Evolutionary conservation across 1,140 invertebrate species (phyloP).

Genomic region (Drosophila gunungcola): DNA sequence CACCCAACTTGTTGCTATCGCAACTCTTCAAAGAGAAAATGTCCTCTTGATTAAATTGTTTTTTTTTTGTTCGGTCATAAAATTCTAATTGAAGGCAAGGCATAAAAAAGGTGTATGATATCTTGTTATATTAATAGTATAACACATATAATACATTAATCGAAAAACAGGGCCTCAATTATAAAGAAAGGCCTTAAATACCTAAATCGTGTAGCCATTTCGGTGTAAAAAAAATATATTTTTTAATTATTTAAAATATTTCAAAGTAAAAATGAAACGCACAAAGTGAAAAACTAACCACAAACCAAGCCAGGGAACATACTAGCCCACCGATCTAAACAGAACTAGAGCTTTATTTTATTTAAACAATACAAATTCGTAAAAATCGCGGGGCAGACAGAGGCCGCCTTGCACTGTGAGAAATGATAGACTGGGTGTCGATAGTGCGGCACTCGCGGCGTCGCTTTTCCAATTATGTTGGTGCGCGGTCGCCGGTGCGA

Average conservation of each 20-base stretch:
- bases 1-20: conserved; percentile 45
- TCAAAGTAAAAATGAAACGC: conserved; percentile 26
- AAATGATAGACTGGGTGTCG: conserved; percentile 93
- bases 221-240: background rate
- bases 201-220: background rate
- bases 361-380: background rate
- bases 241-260: background rate
- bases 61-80: background rate
- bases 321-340: conserved; percentile 34
- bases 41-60: conserved; percentile 3
- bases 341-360: conserved; percentile 16
- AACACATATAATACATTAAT: too few relatives aligned
- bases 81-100: background rate
- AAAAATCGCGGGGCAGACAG: background rate
- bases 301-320: conserved; percentile 20
- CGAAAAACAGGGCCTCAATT: background rate
- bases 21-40: conserved; percentile 33
- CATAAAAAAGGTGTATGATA: too few relatives aligned
- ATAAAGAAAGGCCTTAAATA: background rate
- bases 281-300: conserved; percentile 20
- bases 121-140: too few relatives aligned
- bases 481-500: conserved; percentile 87
- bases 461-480: conserved; percentile 90
- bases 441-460: conserved; percentile 90
- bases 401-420: conserved; percentile 9